Evolutionary conservation across 2,888 invertebrate genomes (phyloP), one percentile per base, ranked within the genome.

Genomic region (Scaeva pyrastri): DNA sequence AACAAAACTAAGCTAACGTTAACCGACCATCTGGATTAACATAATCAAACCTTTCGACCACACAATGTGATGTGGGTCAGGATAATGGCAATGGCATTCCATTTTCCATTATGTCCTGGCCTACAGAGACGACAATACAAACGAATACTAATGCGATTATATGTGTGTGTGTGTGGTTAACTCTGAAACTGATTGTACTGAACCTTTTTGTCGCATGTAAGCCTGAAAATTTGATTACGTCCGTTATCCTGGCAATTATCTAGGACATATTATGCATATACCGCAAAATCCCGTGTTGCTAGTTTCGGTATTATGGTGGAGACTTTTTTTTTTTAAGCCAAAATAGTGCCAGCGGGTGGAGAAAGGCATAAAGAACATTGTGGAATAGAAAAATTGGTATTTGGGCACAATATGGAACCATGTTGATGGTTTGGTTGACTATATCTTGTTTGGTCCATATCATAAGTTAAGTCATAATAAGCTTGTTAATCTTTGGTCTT

Each of bases 161-260:
- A n/a, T n/a, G n/a, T n/a, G n/a, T n/a, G n/a, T n/a, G n/a, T n/a
- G n/a, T n/a, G n/a, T n/a, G n/a, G n/a, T n/a, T n/a, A n/a, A n/a
- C n/a, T n/a, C n/a, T n/a, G 12, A 58, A 16, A 56, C 58, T 19
- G 43, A 8, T 5, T 11, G 21, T 21, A 21, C 21, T 36, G 43
- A 41, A 23, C 26, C 64, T 48, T 48, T n/a, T 48, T 68, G 62
- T 62, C 41, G 55, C 8, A 31, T 31, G 31, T 10, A 52, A 12
- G 60, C 43, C 31, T 56, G 36, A 52, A 74, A 70, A 74, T 80
- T 71, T 66, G 72, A 76, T 76, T 72, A 72, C 19, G 64, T 71
- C 50, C 66, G 71, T 82, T 77, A 82, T 68, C 58, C 66, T 72
- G 39, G 56, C 76, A 71, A 72, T 76, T 66, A 66, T 52, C 62